Base-by-base conservation (phyloP, 1,140 invertebrate genomes). In the Mylabris phalerata region DNA sequence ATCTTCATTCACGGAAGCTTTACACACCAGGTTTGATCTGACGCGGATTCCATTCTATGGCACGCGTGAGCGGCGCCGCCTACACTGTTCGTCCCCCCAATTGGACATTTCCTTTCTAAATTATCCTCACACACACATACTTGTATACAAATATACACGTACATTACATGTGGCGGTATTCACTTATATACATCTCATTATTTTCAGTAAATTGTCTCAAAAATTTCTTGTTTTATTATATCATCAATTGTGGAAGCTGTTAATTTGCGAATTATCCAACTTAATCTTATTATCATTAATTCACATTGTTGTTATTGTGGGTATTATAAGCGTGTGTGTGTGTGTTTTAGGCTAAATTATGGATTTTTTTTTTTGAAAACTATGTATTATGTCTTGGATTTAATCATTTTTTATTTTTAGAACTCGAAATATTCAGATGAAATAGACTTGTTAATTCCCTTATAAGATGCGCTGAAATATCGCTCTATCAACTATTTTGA, bases 31-130 rank as follows among this genome's bases (percentile, higher is more conserved):
- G 32, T 32, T 32, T 32, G 32, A 50, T 41, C 24, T 38, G 26
- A 32, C 11, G 32, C 32, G 32, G 32, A 32, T 32, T 32, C 32
- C 32, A 32, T 32, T 32, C 32, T 32, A 49, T 11, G 45, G 57
- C 48, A 59, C 57, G 56, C 56, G 57, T 59, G 57, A 59, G 57
- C 44, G 57, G 57, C 49, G 54, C 57, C 49, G 42, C 57, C 57
- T 47, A 59, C 57, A 45, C 57, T 46, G 26, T 43, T 43, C 4
- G 41, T n/a, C 26, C 38, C 49, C 49, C 44, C 57, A 59, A 59
- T 59, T 59, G 57, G 57, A 59, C 57, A 59, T 49, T 59, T 59
- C 57, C 57, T 59, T 59, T 52, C 42, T 19, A 49, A 51, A 59
- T 59, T 59, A 51, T 49, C 4, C 7, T 5, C 32, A 32, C 32